Conservation (phyloP, 2,113 vertebrate species). For the Hemiscyllium ocellatum region DNA sequence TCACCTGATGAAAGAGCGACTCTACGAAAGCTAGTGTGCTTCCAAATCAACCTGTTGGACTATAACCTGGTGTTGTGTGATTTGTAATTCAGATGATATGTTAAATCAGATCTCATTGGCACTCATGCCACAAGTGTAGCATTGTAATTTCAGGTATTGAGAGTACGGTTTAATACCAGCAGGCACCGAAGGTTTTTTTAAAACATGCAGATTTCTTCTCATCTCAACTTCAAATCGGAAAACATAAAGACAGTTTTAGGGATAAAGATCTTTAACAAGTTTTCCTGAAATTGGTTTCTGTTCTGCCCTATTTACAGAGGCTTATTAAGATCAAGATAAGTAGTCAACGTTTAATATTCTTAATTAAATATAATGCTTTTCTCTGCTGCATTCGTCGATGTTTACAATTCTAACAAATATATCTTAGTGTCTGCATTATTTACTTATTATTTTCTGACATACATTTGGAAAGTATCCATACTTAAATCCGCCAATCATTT, state of each 20-base stretch:
- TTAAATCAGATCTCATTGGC: not conserved
- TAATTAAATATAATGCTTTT: not conserved
- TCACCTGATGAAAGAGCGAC: too few species aligned
- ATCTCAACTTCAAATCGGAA: not conserved
- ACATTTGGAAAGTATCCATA: constrained; percentile 46
- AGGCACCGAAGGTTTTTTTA: not conserved
- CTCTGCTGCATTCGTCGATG: not conserved
- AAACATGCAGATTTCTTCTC: not conserved
- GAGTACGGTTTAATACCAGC: not conserved
- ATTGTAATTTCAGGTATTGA: not conserved
- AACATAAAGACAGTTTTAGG: not conserved
- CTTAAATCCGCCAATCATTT: constrained; percentile 47
- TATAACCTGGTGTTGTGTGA: too few species aligned
- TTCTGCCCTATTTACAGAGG: not conserved
- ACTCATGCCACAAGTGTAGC: not conserved
- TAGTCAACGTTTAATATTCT: not conserved
- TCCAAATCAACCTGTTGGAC: too few species aligned
- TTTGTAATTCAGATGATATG: not conserved
- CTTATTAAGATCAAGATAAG: not conserved
- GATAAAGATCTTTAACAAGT: not conserved
- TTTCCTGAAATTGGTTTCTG: not conserved
- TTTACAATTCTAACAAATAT: too few species aligned
- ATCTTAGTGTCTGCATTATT: not conserved
- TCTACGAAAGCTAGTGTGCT: too few species aligned
- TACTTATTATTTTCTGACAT: constrained; percentile 42